Base-by-base conservation (phyloP, 2,888 invertebrate species). In the Heliconius aoede region DNA sequence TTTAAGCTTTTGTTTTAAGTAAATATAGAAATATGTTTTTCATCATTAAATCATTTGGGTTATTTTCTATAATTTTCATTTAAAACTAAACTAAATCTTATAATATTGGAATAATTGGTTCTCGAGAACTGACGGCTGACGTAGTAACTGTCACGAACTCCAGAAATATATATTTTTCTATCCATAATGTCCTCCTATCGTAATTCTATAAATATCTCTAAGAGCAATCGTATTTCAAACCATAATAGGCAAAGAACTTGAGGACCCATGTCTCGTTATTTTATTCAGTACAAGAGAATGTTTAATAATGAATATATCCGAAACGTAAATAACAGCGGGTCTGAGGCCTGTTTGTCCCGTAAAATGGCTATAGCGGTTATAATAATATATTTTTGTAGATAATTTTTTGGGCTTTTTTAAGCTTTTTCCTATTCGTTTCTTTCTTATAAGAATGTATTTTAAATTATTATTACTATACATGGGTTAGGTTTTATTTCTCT, bases 251-350 rank as follows among this genome's bases (percentile, higher is more conserved):
- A 60, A 60, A 40, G 46, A 46, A 60, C 28, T 74, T 68, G 46
- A 60, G 60, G 60, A 40, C 58, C 61, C 26, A 40, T 68, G 28
- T 68, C 68, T 60, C 24, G n/a, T 72, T 74, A 51, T 65, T 62
- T 77, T 74, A 74, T 77, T 77, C 74, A 77, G 40, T n/a, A 24
- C 32, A 72, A 40, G 72, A 74, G 30, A 65, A 74, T 72, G 51
- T 73, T 67, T 77, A 77, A 74, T 65, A 60, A 72, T 74, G 71
- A 65, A 72, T 46, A 51, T 26, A 61, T 65, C 65, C 40, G 36
- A 60, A 61, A 40, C 60, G 32, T 72, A 71, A 55, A 73, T 64
- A 72, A 30, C 51, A 30, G 55, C n/a, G 15, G 69, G 15, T 51
- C 24, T 15, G 55, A 32, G n/a, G 1, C 21, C 24, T 30, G 51